Percentiles rank a stretch among this genome's conserved stretches.
Conservation (phyloP, 2,888 invertebrate genomes). For the Cephus runcator region DNA sequence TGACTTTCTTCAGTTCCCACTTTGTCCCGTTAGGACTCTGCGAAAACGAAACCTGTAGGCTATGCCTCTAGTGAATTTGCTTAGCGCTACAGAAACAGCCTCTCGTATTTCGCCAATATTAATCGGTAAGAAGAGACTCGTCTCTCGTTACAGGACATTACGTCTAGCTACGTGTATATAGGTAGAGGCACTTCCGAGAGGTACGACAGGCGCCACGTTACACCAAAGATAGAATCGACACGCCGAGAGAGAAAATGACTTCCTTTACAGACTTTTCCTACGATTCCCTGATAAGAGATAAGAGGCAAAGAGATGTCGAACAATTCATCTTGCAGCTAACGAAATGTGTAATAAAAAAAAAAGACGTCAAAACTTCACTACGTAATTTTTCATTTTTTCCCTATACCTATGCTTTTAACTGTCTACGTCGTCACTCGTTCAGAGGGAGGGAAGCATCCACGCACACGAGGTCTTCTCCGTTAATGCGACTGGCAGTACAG, state of each 20-base stretch:
- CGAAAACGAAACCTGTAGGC: neutral
- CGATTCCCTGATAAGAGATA: neutral
- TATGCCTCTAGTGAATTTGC: neutral
- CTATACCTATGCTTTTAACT: too few species aligned
- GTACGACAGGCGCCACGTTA: neutral
- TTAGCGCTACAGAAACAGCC: neutral
- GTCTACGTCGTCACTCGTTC: neutral
- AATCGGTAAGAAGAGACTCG: conserved; percentile 20
- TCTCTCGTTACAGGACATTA: conserved; percentile 16
- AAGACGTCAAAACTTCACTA: neutral
- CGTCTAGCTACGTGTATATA: neutral
- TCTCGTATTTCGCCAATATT: conserved; percentile 12
- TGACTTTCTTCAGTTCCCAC: neutral
- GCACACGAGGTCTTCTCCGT: neutral
- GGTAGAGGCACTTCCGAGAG: neutral
- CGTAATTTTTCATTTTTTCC: neutral
- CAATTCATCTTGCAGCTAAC: neutral
- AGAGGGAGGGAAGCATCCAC: neutral
- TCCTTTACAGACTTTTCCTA: neutral
- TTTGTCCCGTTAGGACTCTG: neutral
- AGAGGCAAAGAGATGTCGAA: neutral
- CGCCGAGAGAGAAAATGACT: neutral
- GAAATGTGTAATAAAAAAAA: neutral
- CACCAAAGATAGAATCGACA: neutral
- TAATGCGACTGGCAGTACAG: neutral